phyloP scores from a whole-genome alignment of 1,140 invertebrate genomes.

The Cyclina sinensis region DNA sequence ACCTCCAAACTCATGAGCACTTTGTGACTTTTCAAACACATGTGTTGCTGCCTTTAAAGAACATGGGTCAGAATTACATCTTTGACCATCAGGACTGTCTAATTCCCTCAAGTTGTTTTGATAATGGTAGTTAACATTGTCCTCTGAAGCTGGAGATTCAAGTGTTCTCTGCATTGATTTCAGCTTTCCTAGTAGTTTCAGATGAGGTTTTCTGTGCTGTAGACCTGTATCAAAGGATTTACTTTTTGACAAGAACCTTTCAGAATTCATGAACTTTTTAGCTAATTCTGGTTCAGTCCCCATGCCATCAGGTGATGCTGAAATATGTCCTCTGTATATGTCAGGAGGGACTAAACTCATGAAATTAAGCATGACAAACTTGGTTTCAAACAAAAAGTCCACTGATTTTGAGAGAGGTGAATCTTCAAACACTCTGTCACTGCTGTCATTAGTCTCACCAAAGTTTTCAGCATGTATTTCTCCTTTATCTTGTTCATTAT shows the following conservation, averaged over 20 bases:
- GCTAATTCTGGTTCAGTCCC: not conserved
- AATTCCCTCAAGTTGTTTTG: constrained; percentile 1
- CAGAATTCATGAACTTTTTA: not conserved
- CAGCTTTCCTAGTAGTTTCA: constrained; percentile 26
- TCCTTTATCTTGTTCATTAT: not conserved
- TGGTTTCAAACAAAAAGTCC: constrained; percentile 75
- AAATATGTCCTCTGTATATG: constrained; percentile 59
- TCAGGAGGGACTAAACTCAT: constrained; percentile 68
- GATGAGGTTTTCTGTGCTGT: not conserved
- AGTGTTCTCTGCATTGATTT: constrained; percentile 43
- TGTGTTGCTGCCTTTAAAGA: not conserved
- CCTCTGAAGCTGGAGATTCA: constrained; percentile 54
- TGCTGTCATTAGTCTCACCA: not conserved
- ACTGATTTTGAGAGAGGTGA: constrained; percentile 34
- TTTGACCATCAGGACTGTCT: constrained; percentile 16
- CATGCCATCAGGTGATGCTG: constrained; percentile 24
- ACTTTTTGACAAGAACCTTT: constrained; percentile 10
- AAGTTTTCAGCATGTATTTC: not conserved
- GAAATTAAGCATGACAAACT: constrained; percentile 77
- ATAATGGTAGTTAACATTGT: constrained; percentile 52
- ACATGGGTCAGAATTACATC: constrained; percentile 20
- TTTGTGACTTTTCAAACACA: constrained; percentile 1
- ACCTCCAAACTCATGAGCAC: constrained; percentile 8
- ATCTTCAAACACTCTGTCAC: not conserved
- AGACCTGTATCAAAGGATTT: constrained; percentile 10